Evolutionary conservation across 2,113 vertebrate species (phyloP).

Genomic region (Scatophagus argus): DNA sequence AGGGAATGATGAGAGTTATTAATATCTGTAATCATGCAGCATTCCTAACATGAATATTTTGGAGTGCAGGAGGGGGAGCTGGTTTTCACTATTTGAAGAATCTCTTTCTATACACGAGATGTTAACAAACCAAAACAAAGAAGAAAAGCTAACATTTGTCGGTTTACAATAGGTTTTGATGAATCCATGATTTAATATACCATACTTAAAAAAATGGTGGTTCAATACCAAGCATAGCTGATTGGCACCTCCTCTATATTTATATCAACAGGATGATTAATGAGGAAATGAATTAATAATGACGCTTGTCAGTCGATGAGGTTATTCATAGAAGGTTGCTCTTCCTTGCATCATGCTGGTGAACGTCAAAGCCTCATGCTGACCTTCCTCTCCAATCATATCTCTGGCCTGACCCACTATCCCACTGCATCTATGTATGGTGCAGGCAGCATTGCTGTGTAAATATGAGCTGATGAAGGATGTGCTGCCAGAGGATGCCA

Average conservation of each 20-base stretch:
- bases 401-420: conserved; percentile 57
- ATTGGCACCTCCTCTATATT: conserved; percentile 60
- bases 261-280: conserved; percentile 77
- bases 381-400: conserved; percentile 62
- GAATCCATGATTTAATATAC: conserved; percentile 12
- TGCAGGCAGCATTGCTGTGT: conserved; percentile 45
- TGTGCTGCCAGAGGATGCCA: conserved; percentile 27
- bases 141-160: background rate
- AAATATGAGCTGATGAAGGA: conserved; percentile 58
- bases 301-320: conserved; percentile 67
- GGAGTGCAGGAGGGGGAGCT: conserved; percentile 26
- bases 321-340: conserved; percentile 81
- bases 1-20: conserved; percentile 54
- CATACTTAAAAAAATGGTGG: conserved; percentile 2
- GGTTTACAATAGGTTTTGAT: background rate
- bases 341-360: conserved; percentile 79
- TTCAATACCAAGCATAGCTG: conserved; percentile 53
- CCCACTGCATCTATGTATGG: conserved; percentile 74
- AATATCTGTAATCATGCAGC: conserved; percentile 51
- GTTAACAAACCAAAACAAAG: conserved; percentile 12
- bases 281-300: conserved; percentile 72
- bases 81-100: conserved; percentile 29
- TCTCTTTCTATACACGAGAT: background rate
- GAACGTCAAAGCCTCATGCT: conserved; percentile 59
- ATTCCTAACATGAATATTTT: conserved; percentile 45